Evolutionary conservation across 1,140 invertebrate species (phyloP), one percentile per base, ranked within the genome.

Genomic region (Popillia japonica): DNA sequence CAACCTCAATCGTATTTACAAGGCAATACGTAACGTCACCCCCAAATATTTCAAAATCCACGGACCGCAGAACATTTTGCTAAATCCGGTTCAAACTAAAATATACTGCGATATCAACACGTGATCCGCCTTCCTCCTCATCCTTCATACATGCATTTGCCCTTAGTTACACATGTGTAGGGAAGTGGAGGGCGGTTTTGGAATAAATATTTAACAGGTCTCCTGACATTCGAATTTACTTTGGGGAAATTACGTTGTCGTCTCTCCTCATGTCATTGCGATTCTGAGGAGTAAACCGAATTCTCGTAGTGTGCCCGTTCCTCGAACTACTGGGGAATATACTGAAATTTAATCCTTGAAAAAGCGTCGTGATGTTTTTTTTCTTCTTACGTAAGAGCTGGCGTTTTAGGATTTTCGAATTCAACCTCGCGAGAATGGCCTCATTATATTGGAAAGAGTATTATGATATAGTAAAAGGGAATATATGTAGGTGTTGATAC

Each of bases 151-250:
- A 55, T 55, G 48, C 17, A 55, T 55, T 55, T 55, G 14, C 48
- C 48, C 48, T 55, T 55, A 55, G 14, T n/a, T 55, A n/a, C 48
- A 17, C 48, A n/a, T 55, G 48, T 55, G 48, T 55, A 55, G 14
- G 9, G 48, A 55, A 55, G 48, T n/a, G 48, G 48, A 55, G 48
- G 14, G 48, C 48, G 48, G 48, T 55, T 55, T 55, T 55, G 48
- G 48, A 55, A 55, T 55, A 55, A 55, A 55, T 55, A 55, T 55
- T 55, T 55, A 55, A 55, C 14, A 55, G 48, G 14, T 55, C 48
- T 17, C 48, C 14, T 55, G 48, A n/a, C 48, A 17, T 55, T n/a
- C 48, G 48, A 55, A 55, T 55, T 11, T 55, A 55, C 48, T 55
- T 6, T 17, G 48, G 48, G 14, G 48, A 55, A 55, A 55, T 55